Evolutionary conservation across 37 sponge, comb jelly and placozoan genomes (phyloP).

Genomic region (Beroe ovata): DNA sequence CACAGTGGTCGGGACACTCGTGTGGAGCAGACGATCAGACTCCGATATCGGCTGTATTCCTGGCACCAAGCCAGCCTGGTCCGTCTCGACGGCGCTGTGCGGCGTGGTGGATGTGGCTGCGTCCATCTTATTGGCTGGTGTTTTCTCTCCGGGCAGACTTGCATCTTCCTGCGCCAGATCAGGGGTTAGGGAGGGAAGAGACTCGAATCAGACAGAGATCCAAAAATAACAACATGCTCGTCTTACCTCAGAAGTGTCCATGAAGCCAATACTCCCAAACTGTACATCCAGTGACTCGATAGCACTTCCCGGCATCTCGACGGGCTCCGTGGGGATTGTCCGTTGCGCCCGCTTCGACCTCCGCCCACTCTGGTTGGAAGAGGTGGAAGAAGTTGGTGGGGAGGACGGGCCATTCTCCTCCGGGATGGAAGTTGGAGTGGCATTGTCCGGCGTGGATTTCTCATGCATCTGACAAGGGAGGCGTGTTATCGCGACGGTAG

Average conservation of each 20-base stretch:
- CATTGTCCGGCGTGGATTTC: background rate
- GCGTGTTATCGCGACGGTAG: too few relatives aligned
- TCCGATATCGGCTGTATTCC: slow-evolving; percentile 10
- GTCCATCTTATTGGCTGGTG: slow-evolving; percentile 37
- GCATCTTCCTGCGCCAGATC: background rate
- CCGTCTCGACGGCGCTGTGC: slow-evolving; percentile 24
- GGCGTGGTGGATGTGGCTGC: slow-evolving; percentile 64
- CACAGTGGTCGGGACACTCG: background rate
- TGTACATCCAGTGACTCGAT: slow-evolving; percentile 45
- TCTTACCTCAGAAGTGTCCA: slow-evolving; percentile 46
- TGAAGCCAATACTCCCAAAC: slow-evolving; percentile 50
- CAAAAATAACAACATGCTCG: too few relatives aligned
- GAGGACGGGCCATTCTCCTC: slow-evolving; percentile 33
- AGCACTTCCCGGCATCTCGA: slow-evolving; percentile 61
- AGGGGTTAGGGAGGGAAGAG: too few relatives aligned
- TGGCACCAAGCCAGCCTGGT: background rate
- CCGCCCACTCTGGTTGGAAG: slow-evolving; percentile 11
- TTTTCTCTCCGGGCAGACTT: background rate
- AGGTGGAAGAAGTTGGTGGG: slow-evolving; percentile 47
- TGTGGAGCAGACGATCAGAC: background rate
- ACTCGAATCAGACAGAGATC: too few relatives aligned
- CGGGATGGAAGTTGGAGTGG: background rate
- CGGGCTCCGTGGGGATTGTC: slow-evolving; percentile 47
- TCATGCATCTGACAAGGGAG: slow-evolving; percentile 62
- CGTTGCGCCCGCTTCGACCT: slow-evolving; percentile 34